A percentile compares a stretch with the other conserved stretches of the same genome.
phyloP scores from a whole-genome alignment of 2,113 vertebrate species.

The Catharus bicknelli region DNA sequence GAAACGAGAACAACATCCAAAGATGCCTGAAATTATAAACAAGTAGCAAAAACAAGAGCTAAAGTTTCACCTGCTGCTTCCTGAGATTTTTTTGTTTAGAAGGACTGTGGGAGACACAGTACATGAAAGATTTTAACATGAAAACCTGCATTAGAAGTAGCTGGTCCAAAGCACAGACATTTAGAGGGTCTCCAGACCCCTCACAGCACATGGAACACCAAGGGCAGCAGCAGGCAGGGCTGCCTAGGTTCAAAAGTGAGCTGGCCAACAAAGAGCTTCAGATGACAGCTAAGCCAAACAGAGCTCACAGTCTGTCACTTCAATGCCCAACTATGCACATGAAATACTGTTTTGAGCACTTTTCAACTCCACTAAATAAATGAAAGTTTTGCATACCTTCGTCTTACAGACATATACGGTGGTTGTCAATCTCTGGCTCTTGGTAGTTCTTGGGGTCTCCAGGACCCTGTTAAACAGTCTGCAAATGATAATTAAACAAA shows the following conservation, averaged over 20 bases:
- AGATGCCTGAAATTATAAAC: neutral
- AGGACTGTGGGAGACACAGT: neutral
- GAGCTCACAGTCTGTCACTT: neutral
- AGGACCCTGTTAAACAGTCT: neutral
- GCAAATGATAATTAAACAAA: neutral
- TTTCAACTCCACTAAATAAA: neutral
- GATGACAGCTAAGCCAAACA: neutral
- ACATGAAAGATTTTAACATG: neutral
- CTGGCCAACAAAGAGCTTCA: neutral
- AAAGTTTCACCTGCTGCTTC: neutral
- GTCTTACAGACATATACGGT: neutral
- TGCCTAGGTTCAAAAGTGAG: neutral
- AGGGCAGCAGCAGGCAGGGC: neutral
- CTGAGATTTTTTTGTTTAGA: neutral
- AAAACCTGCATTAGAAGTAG: neutral
- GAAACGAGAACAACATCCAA: neutral
- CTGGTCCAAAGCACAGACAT: neutral
- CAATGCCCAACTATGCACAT: neutral
- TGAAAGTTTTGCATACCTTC: neutral
- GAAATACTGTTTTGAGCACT: neutral
- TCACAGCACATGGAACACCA: neutral
- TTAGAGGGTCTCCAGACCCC: neutral
- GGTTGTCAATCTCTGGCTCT: neutral
- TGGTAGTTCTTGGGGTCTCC: neutral
- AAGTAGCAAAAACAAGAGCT: neutral